Percentiles rank a stretch among this genome's conserved stretches.
phyloP scores from a whole-genome alignment of 2,113 vertebrate species.

The Excalfactoria chinensis region DNA sequence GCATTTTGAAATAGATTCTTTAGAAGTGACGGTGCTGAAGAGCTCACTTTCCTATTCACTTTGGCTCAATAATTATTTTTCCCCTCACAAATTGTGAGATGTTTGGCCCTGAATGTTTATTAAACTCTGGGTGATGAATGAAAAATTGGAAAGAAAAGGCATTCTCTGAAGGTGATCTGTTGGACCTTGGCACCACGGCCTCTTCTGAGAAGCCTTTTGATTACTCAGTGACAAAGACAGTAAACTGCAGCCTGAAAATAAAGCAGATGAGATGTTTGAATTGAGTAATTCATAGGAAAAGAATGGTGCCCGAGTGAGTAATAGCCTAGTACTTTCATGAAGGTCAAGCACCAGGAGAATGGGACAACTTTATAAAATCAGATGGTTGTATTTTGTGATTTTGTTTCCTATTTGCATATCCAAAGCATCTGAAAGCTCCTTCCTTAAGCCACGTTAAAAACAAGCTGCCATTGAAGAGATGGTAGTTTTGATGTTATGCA shows the following conservation, averaged over 20 bases:
- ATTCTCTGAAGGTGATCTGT: not conserved
- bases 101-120: not conserved
- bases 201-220: conserved; percentile 15
- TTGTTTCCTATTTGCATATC: conserved; percentile 54
- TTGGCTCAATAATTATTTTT: not conserved
- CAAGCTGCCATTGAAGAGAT: conserved; percentile 34
- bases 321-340: conserved; percentile 20
- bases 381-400: conserved; percentile 47
- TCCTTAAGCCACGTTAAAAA: conserved; percentile 27
- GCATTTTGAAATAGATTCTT: conserved; percentile 1
- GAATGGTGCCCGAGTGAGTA: not conserved
- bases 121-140: not conserved
- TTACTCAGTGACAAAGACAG: conserved; percentile 5
- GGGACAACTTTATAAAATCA: conserved; percentile 29
- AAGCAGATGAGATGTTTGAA: conserved; percentile 6
- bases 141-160: not conserved
- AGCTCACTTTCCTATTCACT: not conserved
- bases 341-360: conserved; percentile 35
- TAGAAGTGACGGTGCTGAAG: not conserved
- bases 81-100: not conserved
- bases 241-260: not conserved
- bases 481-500: conserved; percentile 57
- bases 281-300: not conserved
- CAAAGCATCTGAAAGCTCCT: conserved; percentile 34
- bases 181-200: not conserved